These are phyloP conservation scores for Nomada lathburiana DNA, from an alignment of 2,888 invertebrate species.

Conservation along the genomic window DNA sequence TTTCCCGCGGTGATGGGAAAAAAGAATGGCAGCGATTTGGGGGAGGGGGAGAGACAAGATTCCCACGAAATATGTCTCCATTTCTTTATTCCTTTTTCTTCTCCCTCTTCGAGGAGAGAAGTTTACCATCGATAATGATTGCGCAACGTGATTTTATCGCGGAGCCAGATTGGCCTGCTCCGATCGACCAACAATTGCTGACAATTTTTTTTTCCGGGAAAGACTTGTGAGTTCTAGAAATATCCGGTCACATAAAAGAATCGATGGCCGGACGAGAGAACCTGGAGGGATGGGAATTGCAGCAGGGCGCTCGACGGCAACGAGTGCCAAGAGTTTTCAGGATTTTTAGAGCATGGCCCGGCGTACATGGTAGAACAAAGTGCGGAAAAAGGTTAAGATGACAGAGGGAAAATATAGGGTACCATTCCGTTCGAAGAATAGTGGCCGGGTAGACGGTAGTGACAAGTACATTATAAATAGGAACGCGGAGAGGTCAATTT, in stretches of 20 bases:
- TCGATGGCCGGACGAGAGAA: not conserved
- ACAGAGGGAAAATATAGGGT: not conserved
- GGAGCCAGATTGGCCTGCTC: slow-evolving; percentile 55
- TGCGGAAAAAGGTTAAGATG: not conserved
- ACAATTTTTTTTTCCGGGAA: slow-evolving; percentile 35
- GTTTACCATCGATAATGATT: slow-evolving; percentile 68
- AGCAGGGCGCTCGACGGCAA: too few relatives aligned
- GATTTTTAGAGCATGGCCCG: not conserved
- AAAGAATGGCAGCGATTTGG: not conserved
- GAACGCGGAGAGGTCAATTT: slow-evolving; percentile 23
- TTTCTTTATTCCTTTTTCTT: slow-evolving; percentile 33
- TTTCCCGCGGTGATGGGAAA: slow-evolving; percentile 9
- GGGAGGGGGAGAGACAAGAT: slow-evolving; percentile 6
- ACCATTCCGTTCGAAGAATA: not conserved
- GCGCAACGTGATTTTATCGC: slow-evolving; percentile 61
- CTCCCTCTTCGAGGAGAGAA: slow-evolving; percentile 39
- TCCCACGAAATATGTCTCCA: slow-evolving; percentile 50
- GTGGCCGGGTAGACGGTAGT: not conserved
- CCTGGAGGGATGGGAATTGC: not conserved
- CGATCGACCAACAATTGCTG: slow-evolving; percentile 65
- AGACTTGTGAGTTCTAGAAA: not conserved
- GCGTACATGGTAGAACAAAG: not conserved
- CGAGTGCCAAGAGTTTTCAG: not conserved
- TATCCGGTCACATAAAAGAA: not conserved
- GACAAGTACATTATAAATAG: slow-evolving; percentile 3